A percentile compares a stretch with the other conserved stretches of the same genome.
Conservation (phyloP, 2,113 vertebrate species). For the Callochromis pleurospilus region DNA sequence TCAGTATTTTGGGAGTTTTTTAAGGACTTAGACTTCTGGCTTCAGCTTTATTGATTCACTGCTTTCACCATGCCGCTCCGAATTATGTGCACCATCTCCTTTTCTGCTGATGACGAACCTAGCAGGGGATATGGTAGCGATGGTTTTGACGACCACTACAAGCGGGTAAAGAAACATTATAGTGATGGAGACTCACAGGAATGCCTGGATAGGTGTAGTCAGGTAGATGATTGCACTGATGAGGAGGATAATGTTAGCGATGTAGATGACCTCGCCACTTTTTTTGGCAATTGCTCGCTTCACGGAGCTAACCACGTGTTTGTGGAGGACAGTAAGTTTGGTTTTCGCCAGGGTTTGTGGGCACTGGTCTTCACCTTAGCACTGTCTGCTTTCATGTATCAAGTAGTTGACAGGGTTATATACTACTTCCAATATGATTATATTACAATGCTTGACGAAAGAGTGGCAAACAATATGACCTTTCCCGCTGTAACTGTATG, state of each 20-base stretch:
- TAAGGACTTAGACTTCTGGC: neutral
- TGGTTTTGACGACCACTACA: constrained; percentile 69
- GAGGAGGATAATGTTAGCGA: constrained; percentile 51
- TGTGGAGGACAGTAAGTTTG: constrained; percentile 76
- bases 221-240: constrained; percentile 39
- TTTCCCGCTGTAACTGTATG: constrained; percentile 92
- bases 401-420: constrained; percentile 83
- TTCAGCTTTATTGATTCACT: neutral
- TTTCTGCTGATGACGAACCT: constrained; percentile 79
- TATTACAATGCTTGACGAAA: constrained; percentile 85
- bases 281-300: constrained; percentile 82
- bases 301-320: constrained; percentile 90
- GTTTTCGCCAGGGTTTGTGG: constrained; percentile 83
- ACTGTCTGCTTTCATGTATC: constrained; percentile 82
- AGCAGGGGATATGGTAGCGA: constrained; percentile 27
- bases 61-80: constrained; percentile 82
- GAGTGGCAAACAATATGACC: constrained; percentile 71
- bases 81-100: constrained; percentile 92
- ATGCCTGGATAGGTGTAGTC: constrained; percentile 58
- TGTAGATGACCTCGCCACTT: constrained; percentile 74
- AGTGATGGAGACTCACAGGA: constrained; percentile 39
- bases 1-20: neutral
- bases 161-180: constrained; percentile 49
- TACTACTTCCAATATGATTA: constrained; percentile 86
- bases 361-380: constrained; percentile 80